Conservation (phyloP, 2,113 vertebrate species). For the Tinamus guttatus region DNA sequence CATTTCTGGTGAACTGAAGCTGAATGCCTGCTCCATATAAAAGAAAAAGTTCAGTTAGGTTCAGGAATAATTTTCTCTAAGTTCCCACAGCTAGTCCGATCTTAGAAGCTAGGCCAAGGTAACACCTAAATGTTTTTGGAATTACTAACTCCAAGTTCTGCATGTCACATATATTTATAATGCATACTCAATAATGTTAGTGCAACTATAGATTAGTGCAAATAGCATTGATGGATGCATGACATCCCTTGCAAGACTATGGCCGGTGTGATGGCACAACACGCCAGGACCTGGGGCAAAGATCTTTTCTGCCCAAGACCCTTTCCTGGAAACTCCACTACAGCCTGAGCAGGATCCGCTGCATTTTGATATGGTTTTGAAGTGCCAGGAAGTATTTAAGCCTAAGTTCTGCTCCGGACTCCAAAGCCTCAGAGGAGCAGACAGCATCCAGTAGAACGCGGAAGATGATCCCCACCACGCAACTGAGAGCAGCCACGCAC, state of each 20-base stretch:
- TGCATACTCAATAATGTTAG: not conserved
- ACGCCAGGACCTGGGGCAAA: not conserved
- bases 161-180: not conserved
- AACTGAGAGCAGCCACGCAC: not conserved
- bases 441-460: not conserved
- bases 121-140: not conserved
- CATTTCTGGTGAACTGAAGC: not conserved
- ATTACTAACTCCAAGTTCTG: not conserved
- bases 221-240: not conserved
- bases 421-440: not conserved
- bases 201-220: not conserved
- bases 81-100: not conserved
- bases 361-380: not conserved
- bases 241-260: not conserved
- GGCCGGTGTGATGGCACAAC: not conserved
- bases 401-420: not conserved
- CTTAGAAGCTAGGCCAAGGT: not conserved
- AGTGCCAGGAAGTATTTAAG: not conserved
- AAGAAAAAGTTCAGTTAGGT: not conserved
- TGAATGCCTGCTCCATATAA: not conserved
- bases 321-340: not conserved
- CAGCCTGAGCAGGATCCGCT: not conserved
- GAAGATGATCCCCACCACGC: not conserved
- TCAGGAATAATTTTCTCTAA: not conserved
- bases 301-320: not conserved